Percentiles rank a stretch among this genome's conserved stretches.
Evolutionary conservation across 2,113 vertebrate genomes (phyloP).

Genomic region (Empidonax alnorum): DNA sequence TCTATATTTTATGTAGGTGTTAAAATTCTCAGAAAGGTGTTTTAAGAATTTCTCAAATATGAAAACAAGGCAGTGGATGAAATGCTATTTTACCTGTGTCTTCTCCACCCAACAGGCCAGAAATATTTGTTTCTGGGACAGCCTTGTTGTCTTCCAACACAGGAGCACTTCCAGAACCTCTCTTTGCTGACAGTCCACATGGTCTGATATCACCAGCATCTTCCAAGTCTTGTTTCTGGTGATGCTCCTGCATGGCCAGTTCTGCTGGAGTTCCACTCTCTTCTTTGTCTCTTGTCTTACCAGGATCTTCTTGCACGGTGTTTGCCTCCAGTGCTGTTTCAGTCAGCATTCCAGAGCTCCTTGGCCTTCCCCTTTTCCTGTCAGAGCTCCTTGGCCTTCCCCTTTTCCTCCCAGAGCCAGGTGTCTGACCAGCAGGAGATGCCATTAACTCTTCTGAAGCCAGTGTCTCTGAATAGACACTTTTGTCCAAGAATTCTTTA

Average conservation of each 20-base stretch:
- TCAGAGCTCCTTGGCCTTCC: not conserved
- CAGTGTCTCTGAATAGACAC: not conserved
- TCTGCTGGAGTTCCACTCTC: not conserved
- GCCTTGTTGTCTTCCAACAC: not conserved
- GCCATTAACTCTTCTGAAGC: not conserved
- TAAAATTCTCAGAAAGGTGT: not conserved
- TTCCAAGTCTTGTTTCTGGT: not conserved
- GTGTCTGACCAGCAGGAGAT: not conserved
- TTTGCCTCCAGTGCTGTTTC: not conserved
- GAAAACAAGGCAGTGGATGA: not conserved
- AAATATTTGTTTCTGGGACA: not conserved
- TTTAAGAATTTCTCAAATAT: not conserved
- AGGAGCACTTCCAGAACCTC: not conserved
- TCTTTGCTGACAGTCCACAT: slow-evolving; percentile 47
- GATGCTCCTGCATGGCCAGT: accelerated
- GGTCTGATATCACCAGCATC: not conserved
- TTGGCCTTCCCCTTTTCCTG: not conserved
- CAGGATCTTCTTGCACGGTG: accelerated
- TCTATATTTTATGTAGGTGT: not conserved
- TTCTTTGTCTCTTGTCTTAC: accelerated
- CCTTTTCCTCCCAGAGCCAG: not conserved
- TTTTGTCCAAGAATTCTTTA: not conserved
- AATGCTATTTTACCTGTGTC: not conserved
- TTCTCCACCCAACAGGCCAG: not conserved
- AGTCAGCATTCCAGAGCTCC: not conserved